Conservation (phyloP, 2,888 invertebrate species). For the Clitarchus hookeri region DNA sequence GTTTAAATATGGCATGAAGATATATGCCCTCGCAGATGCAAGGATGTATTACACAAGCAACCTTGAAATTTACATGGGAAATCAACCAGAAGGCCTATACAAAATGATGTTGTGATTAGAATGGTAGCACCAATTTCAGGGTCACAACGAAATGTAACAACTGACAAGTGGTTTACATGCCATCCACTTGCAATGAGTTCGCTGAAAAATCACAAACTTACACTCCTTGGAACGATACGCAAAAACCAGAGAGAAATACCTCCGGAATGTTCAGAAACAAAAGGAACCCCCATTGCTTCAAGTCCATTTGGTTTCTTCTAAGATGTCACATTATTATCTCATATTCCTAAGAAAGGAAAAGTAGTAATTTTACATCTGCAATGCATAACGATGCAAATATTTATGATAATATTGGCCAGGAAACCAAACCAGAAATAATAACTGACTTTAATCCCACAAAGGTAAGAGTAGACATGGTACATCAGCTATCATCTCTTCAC, state of each 20-base stretch:
- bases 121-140: conserved; percentile 40
- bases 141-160: conserved; percentile 41
- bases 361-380: too few relatives aligned
- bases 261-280: conserved; percentile 28
- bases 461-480: neutral
- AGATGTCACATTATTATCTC: conserved; percentile 47
- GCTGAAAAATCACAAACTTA: conserved; percentile 39
- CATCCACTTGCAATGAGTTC: conserved; percentile 39
- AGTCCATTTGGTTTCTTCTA: conserved; percentile 44
- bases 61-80: conserved; percentile 1
- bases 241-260: conserved; percentile 45
- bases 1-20: neutral
- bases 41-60: neutral
- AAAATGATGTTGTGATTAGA: conserved; percentile 48
- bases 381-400: neutral
- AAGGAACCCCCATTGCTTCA: neutral
- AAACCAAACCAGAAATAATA: neutral
- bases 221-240: conserved; percentile 42
- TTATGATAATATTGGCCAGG: neutral
- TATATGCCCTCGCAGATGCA: neutral
- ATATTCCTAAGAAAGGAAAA: conserved; percentile 43
- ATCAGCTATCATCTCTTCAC: neutral
- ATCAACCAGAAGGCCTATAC: neutral
- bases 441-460: neutral
- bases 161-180: conserved; percentile 46